Evolutionary conservation across 2,888 invertebrate species (phyloP).

Genomic region (Paralinhomoeus sp.): DNA sequence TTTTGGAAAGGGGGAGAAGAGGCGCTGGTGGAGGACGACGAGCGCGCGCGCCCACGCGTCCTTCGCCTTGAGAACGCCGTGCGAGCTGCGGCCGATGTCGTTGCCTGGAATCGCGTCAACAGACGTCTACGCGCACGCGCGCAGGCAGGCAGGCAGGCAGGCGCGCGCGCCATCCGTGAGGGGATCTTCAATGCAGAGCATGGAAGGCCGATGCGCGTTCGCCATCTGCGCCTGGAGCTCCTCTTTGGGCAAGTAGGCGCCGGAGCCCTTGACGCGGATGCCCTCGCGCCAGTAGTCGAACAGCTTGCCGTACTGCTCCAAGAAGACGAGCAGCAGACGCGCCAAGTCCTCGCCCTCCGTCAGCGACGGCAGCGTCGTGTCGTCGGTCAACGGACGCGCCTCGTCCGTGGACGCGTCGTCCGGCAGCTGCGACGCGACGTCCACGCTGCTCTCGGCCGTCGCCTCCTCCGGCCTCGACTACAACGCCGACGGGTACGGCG

Average conservation of each 20-base stretch:
- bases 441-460: no score
- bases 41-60: no score
- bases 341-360: no score
- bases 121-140: background rate
- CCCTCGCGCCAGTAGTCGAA: slow-evolving; percentile 65
- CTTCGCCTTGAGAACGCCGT: slow-evolving; percentile 67
- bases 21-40: no score
- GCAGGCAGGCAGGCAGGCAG: background rate
- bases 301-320: slow-evolving; percentile 61
- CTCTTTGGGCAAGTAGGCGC: slow-evolving; percentile 75
- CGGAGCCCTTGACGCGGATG: slow-evolving; percentile 34
- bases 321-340: slow-evolving; percentile 21
- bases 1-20: no score
- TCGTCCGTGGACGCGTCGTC: no score
- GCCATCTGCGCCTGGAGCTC: slow-evolving; percentile 72
- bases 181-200: slow-evolving; percentile 92
- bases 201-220: slow-evolving; percentile 60
- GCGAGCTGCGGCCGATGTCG: slow-evolving; percentile 90
- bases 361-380: no score
- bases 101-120: slow-evolving; percentile 39
- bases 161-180: slow-evolving; percentile 51
- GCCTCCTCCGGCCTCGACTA: no score
- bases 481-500: no score
- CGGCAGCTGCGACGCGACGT: no score
- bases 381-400: no score